Conservation (phyloP, 2,888 invertebrate species). For the Hyles lineata region DNA sequence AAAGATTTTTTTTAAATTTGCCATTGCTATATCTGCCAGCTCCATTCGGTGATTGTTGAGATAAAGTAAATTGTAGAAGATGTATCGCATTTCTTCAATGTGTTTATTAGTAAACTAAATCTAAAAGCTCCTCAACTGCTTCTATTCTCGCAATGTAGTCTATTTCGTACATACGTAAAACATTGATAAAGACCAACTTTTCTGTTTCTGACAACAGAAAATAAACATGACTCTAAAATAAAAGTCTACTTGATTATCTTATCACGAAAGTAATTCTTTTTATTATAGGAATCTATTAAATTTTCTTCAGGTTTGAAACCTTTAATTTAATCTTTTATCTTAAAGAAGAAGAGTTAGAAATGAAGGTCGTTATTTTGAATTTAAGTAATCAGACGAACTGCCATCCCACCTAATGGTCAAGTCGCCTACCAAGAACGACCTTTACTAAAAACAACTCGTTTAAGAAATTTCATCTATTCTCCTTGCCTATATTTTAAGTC, state of each 20-base stretch:
- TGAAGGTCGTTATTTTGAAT: too few species aligned
- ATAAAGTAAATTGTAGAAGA: constrained; percentile 13
- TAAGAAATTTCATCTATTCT: too few species aligned
- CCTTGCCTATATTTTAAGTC: too few species aligned
- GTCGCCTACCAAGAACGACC: too few species aligned
- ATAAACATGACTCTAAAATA: constrained; percentile 20
- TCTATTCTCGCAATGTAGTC: constrained; percentile 16
- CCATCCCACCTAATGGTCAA: too few species aligned
- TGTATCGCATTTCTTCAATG: constrained; percentile 10
- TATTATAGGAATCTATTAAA: background rate
- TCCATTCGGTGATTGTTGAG: background rate
- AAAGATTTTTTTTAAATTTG: background rate
- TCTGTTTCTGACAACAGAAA: constrained; percentile 30
- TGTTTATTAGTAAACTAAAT: constrained; percentile 18
- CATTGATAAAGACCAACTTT: constrained; percentile 22
- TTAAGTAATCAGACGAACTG: too few species aligned
- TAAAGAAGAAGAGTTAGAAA: too few species aligned
- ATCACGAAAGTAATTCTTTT: constrained; percentile 15
- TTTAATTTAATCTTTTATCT: too few species aligned
- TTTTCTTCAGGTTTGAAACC: background rate
- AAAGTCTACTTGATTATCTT: constrained; percentile 11
- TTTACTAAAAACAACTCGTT: too few species aligned
- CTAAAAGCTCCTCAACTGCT: constrained; percentile 9
- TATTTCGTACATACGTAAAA: constrained; percentile 21
- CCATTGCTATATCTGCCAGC: background rate